These are phyloP conservation scores for Rhineura floridana DNA, from an alignment of 2,113 vertebrate genomes.

Conservation along the genomic window DNA sequence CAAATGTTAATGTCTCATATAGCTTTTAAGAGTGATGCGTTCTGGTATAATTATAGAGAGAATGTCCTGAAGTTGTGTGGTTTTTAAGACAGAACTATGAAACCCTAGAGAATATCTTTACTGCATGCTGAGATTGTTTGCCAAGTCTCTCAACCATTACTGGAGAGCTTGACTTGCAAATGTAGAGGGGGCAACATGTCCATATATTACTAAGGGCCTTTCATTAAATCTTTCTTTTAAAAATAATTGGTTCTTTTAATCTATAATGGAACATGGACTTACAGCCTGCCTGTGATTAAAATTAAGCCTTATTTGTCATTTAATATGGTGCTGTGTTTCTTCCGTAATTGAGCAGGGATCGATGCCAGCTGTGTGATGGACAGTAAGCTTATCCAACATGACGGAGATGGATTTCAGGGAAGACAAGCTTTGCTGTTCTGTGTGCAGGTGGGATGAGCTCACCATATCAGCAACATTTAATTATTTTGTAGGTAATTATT, in stretches of 20 bases:
- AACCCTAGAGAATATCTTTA: slow-evolving; percentile 18
- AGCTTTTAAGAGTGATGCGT: background rate
- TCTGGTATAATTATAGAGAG: slow-evolving; percentile 29
- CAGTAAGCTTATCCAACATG: slow-evolving; percentile 85
- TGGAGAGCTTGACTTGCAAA: slow-evolving; percentile 47
- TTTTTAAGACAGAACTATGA: slow-evolving; percentile 33
- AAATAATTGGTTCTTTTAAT: slow-evolving; percentile 79
- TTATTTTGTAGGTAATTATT: slow-evolving; percentile 93
- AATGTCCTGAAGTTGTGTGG: slow-evolving; percentile 40
- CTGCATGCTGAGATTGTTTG: slow-evolving; percentile 40
- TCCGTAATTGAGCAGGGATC: slow-evolving; percentile 79
- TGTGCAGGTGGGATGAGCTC: slow-evolving; percentile 80
- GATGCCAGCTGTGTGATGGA: slow-evolving; percentile 81
- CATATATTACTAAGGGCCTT: slow-evolving; percentile 63
- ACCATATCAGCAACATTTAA: slow-evolving; percentile 86
- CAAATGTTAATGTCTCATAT: slow-evolving; percentile 42
- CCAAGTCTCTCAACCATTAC: slow-evolving; percentile 38
- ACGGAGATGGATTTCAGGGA: slow-evolving; percentile 88
- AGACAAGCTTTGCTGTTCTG: slow-evolving; percentile 81
- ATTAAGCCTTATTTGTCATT: slow-evolving; percentile 82
- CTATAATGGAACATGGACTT: slow-evolving; percentile 73
- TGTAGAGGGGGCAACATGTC: slow-evolving; percentile 57
- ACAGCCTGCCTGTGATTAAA: slow-evolving; percentile 77
- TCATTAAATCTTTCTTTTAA: slow-evolving; percentile 75
- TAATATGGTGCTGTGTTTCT: slow-evolving; percentile 77